Conservation (phyloP, 2,888 invertebrate genomes). For the Hydraecia micacea region DNA sequence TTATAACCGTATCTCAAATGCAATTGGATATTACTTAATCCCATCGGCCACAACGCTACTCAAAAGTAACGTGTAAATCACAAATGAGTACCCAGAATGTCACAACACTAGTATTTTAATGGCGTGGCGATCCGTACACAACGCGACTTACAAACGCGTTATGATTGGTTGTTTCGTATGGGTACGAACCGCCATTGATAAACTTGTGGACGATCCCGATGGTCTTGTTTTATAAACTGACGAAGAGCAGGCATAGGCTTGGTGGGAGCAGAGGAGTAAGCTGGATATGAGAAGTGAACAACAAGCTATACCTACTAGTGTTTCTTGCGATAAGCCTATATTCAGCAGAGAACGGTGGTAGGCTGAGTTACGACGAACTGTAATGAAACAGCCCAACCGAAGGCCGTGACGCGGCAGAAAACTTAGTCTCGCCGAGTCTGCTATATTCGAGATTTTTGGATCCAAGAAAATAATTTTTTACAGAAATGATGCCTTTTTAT, state of each 20-base stretch:
- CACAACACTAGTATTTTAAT: background rate
- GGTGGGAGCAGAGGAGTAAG: background rate
- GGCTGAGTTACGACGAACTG: background rate
- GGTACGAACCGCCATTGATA: background rate
- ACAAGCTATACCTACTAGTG: background rate
- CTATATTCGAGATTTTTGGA: background rate
- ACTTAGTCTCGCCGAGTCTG: background rate
- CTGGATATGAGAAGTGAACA: background rate
- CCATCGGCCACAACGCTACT: background rate
- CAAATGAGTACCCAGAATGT: background rate
- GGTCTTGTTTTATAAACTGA: background rate
- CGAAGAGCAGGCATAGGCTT: background rate
- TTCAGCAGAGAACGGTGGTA: background rate
- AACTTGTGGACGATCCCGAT: background rate
- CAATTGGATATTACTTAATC: no score
- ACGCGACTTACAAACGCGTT: background rate
- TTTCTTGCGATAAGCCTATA: background rate
- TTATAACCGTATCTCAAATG: background rate
- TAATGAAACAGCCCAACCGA: constrained; percentile 7
- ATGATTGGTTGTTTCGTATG: background rate
- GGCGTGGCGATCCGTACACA: no score
- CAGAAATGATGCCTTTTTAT: constrained; percentile 8
- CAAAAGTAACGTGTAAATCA: background rate
- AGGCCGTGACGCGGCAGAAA: background rate
- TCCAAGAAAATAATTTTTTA: constrained; percentile 14